These are phyloP conservation scores for Apis cerana DNA, from an alignment of 1,140 invertebrate genomes.

Conservation along the genomic window DNA sequence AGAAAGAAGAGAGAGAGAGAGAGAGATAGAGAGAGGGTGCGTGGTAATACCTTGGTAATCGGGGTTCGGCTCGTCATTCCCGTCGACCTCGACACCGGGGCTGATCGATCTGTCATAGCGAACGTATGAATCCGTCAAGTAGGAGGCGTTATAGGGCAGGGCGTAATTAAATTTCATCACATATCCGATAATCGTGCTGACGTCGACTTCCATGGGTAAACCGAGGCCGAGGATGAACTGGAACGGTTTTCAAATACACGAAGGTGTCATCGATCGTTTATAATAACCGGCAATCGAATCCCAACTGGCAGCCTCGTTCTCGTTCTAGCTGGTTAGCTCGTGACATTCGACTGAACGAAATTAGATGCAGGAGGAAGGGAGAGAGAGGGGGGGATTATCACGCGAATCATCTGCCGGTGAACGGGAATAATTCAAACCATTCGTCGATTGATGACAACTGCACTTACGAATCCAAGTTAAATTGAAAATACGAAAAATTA, in stretches of 20 bases:
- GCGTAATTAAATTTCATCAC: constrained; percentile 81
- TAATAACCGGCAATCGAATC: constrained; percentile 56
- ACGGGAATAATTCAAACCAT: too few species aligned
- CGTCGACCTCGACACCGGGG: constrained; percentile 35
- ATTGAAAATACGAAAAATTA: too few species aligned
- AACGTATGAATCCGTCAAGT: constrained; percentile 76
- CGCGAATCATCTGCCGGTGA: neutral
- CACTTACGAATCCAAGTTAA: too few species aligned
- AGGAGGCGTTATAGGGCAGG: constrained; percentile 78
- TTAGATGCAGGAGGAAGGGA: constrained; percentile 13
- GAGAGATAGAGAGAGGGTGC: neutral
- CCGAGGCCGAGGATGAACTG: constrained; percentile 80
- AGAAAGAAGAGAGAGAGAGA: too few species aligned
- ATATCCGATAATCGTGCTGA: constrained; percentile 80
- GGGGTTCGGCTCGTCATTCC: constrained; percentile 30
- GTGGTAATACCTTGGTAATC: constrained; percentile 44
- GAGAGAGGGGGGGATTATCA: neutral
- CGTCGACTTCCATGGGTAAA: constrained; percentile 80
- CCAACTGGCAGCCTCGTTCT: constrained; percentile 2
- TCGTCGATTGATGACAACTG: too few species aligned
- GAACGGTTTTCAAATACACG: constrained; percentile 65
- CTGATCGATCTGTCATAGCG: constrained; percentile 75
- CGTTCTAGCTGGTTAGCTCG: neutral
- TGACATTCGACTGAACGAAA: constrained; percentile 39
- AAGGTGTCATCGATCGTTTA: constrained; percentile 63